phyloP scores from a whole-genome alignment of 2,888 invertebrate species.

The Homarus gammarus region DNA sequence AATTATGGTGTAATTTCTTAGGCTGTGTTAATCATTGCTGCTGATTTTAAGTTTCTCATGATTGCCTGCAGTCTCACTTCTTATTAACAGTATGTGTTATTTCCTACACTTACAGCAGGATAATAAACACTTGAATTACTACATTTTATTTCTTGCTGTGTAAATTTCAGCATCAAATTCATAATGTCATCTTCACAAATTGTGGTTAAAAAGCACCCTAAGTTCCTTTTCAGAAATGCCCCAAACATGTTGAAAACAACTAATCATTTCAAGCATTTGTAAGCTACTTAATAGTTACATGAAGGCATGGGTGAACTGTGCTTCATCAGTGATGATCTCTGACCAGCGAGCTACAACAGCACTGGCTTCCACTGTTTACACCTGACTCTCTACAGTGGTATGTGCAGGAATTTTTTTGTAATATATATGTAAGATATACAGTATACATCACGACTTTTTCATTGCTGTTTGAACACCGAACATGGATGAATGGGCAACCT shows the following conservation, averaged over 20 bases:
- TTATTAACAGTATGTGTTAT: not conserved
- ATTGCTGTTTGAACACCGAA: not conserved
- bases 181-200: not conserved
- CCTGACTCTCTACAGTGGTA: not conserved
- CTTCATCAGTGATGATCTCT: not conserved
- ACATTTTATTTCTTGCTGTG: not conserved
- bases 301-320: slow-evolving; percentile 23
- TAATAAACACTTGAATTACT: not conserved
- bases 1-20: too few species aligned
- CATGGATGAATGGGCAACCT: not conserved
- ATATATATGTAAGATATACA: not conserved
- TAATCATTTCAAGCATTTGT: not conserved
- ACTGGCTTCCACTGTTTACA: not conserved
- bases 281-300: not conserved
- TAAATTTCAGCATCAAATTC: not conserved
- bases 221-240: not conserved
- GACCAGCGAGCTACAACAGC: not conserved
- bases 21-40: too few species aligned
- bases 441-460: not conserved
- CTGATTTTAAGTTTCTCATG: too few species aligned
- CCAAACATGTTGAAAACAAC: not conserved
- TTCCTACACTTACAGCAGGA: not conserved
- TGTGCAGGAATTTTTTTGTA: not conserved
- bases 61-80: too few species aligned
- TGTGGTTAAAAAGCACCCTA: not conserved